These are phyloP conservation scores for Tethea ocularis DNA, from an alignment of 2,888 invertebrate genomes.

Conservation along the genomic window DNA sequence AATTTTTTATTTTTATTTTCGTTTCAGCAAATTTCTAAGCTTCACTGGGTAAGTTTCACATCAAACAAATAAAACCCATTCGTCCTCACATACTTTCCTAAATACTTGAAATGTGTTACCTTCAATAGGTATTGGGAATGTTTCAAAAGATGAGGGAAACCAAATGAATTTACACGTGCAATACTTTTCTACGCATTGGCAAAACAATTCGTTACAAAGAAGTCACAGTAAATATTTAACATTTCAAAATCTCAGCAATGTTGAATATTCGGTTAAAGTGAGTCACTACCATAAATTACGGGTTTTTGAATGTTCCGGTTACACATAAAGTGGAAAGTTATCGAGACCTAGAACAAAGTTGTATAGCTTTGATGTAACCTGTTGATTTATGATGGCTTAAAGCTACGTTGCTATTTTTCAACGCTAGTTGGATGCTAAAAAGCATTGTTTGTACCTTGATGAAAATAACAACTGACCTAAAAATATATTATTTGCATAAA, in stretches of 20 bases:
- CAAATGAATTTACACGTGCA: background rate
- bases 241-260: background rate
- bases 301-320: background rate
- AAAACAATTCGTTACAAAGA: background rate
- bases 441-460: background rate
- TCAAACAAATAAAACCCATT: background rate
- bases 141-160: background rate
- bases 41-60: background rate
- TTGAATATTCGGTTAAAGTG: background rate
- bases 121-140: background rate
- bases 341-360: background rate
- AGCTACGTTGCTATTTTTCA: background rate
- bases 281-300: background rate
- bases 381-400: background rate
- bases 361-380: constrained; percentile 1
- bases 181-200: background rate
- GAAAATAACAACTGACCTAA: background rate
- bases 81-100: background rate
- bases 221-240: background rate
- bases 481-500: background rate
- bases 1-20: no score
- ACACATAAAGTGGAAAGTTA: constrained; percentile 2
- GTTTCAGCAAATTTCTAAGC: background rate
- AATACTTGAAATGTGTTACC: background rate
- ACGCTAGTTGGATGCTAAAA: background rate